phyloP scores from a whole-genome alignment of 2,888 invertebrate species.

The Caenorhabditis afra region DNA sequence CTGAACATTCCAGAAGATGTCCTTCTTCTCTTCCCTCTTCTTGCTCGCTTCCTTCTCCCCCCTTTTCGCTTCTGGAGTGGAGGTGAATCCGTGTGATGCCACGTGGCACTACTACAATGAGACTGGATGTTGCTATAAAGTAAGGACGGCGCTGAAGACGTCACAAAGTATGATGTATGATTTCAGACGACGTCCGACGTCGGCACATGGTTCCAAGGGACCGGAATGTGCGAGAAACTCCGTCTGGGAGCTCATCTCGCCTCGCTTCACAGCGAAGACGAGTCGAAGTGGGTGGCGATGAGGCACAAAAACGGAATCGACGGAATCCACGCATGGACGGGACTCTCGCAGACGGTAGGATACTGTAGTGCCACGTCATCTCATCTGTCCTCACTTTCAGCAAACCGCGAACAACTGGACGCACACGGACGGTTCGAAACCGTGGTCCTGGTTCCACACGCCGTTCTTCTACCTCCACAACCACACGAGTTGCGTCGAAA shows the following conservation, averaged over 20 bases:
- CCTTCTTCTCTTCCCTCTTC: not conserved
- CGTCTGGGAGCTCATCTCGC: constrained; percentile 31
- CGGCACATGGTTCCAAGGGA: constrained; percentile 41
- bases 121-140: constrained; percentile 46
- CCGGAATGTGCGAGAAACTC: constrained; percentile 27
- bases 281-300: constrained; percentile 24
- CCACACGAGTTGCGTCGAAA: constrained; percentile 44
- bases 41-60: not conserved
- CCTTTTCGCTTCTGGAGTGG: not conserved
- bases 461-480: constrained; percentile 25
- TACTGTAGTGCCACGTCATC: not conserved
- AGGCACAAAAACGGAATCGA: constrained; percentile 22
- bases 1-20: constrained; percentile 14
- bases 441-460: constrained; percentile 29
- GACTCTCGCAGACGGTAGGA: constrained; percentile 33
- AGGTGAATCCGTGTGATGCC: constrained; percentile 38
- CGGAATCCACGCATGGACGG: constrained; percentile 47
- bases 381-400: constrained; percentile 3
- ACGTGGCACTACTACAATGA: constrained; percentile 40
- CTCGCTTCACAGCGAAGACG: constrained; percentile 21
- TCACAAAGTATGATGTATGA: not conserved
- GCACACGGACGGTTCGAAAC: constrained; percentile 37
- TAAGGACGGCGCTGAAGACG: not conserved
- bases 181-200: constrained; percentile 31
- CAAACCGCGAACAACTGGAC: constrained; percentile 40